phyloP scores from a whole-genome alignment of 92 coral and sea anemone species.

The Zoanthus sociatus region DNA sequence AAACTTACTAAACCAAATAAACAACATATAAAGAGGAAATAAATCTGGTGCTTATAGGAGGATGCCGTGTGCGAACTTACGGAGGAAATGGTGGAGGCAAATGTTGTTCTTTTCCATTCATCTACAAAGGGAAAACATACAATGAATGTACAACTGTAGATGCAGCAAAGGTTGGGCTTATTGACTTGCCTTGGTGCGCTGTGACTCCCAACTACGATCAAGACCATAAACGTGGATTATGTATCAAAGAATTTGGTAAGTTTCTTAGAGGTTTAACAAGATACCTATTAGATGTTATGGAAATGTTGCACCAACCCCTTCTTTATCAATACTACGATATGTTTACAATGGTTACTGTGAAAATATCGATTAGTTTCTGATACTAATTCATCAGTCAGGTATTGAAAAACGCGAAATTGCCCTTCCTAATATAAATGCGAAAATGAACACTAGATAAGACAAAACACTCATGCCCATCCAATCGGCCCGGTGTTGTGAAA shows the following conservation, averaged over 20 bases:
- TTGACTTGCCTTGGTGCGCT: slow-evolving; percentile 77
- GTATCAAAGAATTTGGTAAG: slow-evolving; percentile 74
- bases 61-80: slow-evolving; percentile 80
- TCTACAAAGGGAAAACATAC: slow-evolving; percentile 69
- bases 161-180: slow-evolving; percentile 35
- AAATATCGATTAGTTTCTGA: no score
- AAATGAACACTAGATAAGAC: no score
- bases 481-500: no score
- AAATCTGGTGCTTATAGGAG: slow-evolving; percentile 47
- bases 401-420: no score
- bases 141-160: slow-evolving; percentile 68
- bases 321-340: no score
- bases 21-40: background rate
- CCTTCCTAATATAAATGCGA: no score
- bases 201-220: slow-evolving; percentile 80
- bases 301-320: no score
- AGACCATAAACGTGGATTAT: slow-evolving; percentile 80
- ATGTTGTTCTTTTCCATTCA: slow-evolving; percentile 87
- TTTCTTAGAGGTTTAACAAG: no score
- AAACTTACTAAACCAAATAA: background rate
- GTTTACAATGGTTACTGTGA: no score
- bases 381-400: no score
- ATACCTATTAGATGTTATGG: no score
- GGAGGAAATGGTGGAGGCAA: slow-evolving; percentile 89
- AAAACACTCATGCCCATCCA: no score